A percentile compares a stretch with the other conserved stretches of the same genome.
These are phyloP conservation scores for Lydus trimaculatus DNA, from an alignment of 2,888 invertebrate genomes.

Conservation along the genomic window DNA sequence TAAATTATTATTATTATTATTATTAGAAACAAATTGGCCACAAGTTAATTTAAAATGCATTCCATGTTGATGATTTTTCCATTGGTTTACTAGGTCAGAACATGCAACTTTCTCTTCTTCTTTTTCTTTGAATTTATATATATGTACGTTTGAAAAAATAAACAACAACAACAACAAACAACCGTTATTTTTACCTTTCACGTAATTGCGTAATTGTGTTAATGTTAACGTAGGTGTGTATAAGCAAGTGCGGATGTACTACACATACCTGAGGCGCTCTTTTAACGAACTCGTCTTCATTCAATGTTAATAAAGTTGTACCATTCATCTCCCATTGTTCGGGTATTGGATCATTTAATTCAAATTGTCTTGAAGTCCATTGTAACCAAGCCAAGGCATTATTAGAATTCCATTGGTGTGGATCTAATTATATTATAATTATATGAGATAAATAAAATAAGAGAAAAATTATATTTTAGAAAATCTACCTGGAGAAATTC, in stretches of 20 bases:
- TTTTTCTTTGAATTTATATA: constrained; percentile 17
- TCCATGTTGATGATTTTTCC: constrained; percentile 39
- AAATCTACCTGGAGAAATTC: constrained; percentile 91
- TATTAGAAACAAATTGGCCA: constrained; percentile 1
- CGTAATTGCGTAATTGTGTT: constrained; percentile 2
- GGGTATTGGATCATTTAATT: constrained; percentile 74
- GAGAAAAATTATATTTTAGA: too few species aligned
- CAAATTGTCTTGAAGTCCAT: constrained; percentile 85
- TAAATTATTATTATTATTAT: neutral
- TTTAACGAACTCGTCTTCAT: constrained; percentile 85
- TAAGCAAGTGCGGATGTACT: neutral
- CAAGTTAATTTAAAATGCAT: constrained; percentile 41
- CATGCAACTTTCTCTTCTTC: constrained; percentile 49
- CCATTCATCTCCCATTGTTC: constrained; percentile 86
- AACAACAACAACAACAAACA: constrained; percentile 12
- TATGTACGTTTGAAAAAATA: constrained; percentile 4
- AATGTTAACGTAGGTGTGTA: neutral
- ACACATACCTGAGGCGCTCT: constrained; percentile 79
- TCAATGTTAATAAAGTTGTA: constrained; percentile 74
- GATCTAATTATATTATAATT: constrained; percentile 80
- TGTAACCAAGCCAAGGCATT: constrained; percentile 91
- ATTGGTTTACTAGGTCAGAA: constrained; percentile 48
- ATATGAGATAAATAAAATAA: too few species aligned
- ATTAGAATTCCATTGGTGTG: constrained; percentile 82
- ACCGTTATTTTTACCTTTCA: constrained; percentile 39